These are phyloP conservation scores for Rhagoletis zephyria DNA, from an alignment of 1,140 invertebrate genomes.

Conservation along the genomic window DNA sequence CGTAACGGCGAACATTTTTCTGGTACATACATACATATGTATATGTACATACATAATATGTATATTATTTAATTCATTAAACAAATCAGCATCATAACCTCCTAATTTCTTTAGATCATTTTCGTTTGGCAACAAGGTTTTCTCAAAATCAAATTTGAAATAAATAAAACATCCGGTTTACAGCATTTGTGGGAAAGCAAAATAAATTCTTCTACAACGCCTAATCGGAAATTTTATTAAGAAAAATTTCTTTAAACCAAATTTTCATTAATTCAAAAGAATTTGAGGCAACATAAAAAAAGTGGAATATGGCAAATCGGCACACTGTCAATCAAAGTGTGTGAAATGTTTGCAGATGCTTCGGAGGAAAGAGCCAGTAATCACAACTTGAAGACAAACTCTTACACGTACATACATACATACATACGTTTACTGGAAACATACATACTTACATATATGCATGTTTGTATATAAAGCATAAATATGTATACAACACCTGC, in stretches of 20 bases:
- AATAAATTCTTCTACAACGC: not conserved
- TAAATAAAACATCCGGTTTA: conserved; percentile 29
- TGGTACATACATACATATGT: too few species aligned
- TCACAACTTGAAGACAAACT: not conserved
- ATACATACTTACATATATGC: too few species aligned
- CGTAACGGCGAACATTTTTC: too few species aligned
- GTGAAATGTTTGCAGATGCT: conserved; percentile 38
- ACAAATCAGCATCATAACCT: not conserved
- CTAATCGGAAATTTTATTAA: not conserved
- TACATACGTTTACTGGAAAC: not conserved
- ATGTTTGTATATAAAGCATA: too few species aligned
- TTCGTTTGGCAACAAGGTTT: not conserved
- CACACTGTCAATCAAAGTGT: conserved; percentile 40
- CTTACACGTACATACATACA: not conserved
- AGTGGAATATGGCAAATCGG: not conserved
- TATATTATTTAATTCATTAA: too few species aligned
- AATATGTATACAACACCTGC: conserved; percentile 1
- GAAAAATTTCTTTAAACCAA: not conserved
- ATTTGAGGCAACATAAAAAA: not conserved
- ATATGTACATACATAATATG: too few species aligned
- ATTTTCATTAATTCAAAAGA: not conserved
- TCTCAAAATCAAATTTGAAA: not conserved
- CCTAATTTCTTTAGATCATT: not conserved
- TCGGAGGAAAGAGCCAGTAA: not conserved
- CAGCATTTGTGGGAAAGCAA: not conserved